phyloP scores from a whole-genome alignment of 1,140 invertebrate species.

The Coelopa frigida region DNA sequence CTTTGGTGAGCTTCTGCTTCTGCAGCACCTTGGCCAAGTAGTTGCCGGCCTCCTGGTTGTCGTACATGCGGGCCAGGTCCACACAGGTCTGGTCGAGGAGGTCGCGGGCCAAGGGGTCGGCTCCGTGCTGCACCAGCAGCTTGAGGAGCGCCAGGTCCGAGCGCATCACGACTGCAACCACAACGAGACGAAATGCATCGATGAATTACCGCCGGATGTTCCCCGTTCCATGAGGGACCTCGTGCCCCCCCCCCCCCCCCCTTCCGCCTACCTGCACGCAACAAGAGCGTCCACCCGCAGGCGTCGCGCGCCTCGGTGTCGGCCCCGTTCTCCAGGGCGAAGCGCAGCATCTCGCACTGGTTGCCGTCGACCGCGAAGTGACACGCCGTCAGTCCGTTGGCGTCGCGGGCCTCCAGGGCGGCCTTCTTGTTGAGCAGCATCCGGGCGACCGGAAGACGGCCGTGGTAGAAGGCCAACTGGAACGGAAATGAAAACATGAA shows the following conservation, averaged over 20 bases:
- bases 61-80: slow-evolving; percentile 33
- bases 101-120: slow-evolving; percentile 25
- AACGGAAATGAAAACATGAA: background rate
- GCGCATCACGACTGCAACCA: slow-evolving; percentile 34
- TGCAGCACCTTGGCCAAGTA: slow-evolving; percentile 29
- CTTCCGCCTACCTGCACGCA: slow-evolving; percentile 35
- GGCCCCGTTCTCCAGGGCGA: slow-evolving; percentile 33
- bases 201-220: background rate
- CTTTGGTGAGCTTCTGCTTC: no score
- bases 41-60: slow-evolving; percentile 20
- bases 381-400: slow-evolving; percentile 35
- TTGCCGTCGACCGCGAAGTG: slow-evolving; percentile 39
- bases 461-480: slow-evolving; percentile 36
- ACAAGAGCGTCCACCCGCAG: slow-evolving; percentile 35
- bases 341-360: slow-evolving; percentile 36
- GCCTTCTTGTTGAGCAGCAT: slow-evolving; percentile 40
- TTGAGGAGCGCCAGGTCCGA: slow-evolving; percentile 32
- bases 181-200: background rate
- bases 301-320: slow-evolving; percentile 32
- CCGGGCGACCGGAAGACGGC: slow-evolving; percentile 33
- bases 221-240: background rate
- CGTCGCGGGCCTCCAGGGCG: slow-evolving; percentile 28
- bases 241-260: no score
- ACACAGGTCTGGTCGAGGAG: slow-evolving; percentile 24
- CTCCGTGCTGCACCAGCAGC: slow-evolving; percentile 30